Base-by-base conservation (phyloP, 2,113 vertebrate species). In the Sminthopsis crassicaudata region DNA sequence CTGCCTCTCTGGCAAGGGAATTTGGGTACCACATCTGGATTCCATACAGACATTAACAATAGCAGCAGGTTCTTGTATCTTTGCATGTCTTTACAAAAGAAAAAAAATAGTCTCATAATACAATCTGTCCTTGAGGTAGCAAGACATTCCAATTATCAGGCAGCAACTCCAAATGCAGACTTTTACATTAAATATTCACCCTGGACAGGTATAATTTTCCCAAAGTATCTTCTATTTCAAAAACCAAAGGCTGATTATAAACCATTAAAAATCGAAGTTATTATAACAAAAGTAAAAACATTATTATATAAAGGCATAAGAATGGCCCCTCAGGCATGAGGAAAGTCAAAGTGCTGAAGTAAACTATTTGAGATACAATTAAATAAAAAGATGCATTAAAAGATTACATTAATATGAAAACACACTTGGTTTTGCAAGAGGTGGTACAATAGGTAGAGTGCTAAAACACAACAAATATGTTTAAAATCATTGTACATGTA, bases 121-220 rank as follows among this genome's bases (percentile, higher is more conserved):
- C 16, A 52, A 90, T 92, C 92, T 92, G 88, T 95, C 94, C 93
- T 92, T 55, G 46, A 90, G 48, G 89, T 19, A 96, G 92, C 91
- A 89, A 96, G 42, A 95, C 93, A 67, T 96, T 94, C 91, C 94
- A 97, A 97, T 95, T 91, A 96, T 53, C 89, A 91, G 51, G 53
- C 89, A 93, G 89, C 93, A 95, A 95, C 55, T 89, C 90, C 92
- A 94, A 96, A 57, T 53, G 42, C 94, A 95, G 93, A 94, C 51
- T 42, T 84, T 84, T 84, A 84, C 53, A 93, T 94, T 89, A 96
- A 94, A 76, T 16, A 95, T 60, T 30, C 91, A 90, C 94, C 95
- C 91, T 48, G 91, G 90, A 93, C 53, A 50, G 93, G 48, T 8
- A 67, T 27, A 24, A 30, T 95, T 91, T 93, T 60, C 52, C 54